These are phyloP conservation scores for Boloria selene DNA, from an alignment of 2,888 invertebrate genomes.

Conservation along the genomic window DNA sequence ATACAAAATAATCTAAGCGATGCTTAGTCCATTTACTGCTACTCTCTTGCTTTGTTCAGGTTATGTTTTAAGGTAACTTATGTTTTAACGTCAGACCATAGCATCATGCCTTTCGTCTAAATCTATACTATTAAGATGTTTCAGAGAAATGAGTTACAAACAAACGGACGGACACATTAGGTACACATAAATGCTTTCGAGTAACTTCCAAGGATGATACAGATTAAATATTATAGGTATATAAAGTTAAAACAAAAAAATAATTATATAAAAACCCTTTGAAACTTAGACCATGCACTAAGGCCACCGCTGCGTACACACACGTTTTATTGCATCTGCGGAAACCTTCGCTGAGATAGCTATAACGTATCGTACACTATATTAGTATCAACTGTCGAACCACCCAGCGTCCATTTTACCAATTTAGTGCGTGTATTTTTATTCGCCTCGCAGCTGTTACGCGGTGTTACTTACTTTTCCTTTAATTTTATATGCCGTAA, in stretches of 20 bases:
- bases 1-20: too few relatives aligned
- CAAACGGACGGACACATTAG: too few relatives aligned
- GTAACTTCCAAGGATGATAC: too few relatives aligned
- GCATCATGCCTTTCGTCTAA: too few relatives aligned
- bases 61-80: too few relatives aligned
- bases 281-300: constrained; percentile 17
- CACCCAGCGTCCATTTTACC: constrained; percentile 37
- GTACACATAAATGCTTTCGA: too few relatives aligned
- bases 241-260: background rate
- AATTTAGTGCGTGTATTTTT: constrained; percentile 30
- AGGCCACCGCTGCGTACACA: constrained; percentile 41
- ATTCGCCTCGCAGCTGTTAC: constrained; percentile 31
- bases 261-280: background rate
- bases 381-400: constrained; percentile 24
- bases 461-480: constrained; percentile 16
- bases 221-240: background rate
- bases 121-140: too few relatives aligned
- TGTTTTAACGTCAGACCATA: too few relatives aligned
- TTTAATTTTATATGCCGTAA: constrained; percentile 22
- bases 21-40: too few relatives aligned
- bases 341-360: constrained; percentile 42
- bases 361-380: constrained; percentile 25
- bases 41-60: too few relatives aligned
- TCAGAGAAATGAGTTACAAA: too few relatives aligned
- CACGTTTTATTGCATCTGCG: constrained; percentile 48